Evolutionary conservation across 2,888 invertebrate genomes (phyloP).

Genomic region (Anthrax anthrax): DNA sequence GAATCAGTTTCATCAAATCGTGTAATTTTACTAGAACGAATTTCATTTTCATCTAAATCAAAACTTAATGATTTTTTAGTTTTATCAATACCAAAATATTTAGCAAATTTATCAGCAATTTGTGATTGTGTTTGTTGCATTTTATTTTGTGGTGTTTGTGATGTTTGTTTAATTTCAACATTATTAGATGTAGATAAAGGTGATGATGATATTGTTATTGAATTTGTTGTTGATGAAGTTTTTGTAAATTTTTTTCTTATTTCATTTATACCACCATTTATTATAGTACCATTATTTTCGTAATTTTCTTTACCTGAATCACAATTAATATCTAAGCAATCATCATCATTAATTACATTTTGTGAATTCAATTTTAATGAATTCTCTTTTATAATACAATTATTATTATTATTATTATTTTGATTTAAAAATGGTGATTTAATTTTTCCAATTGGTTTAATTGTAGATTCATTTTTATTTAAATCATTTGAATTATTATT

Average conservation of each 20-base stretch:
- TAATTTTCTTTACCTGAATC: conserved; percentile 32
- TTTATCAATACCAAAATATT: conserved; percentile 22
- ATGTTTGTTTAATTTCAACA: no score
- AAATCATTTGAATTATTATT: conserved; percentile 9
- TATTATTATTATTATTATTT: conserved; percentile 16
- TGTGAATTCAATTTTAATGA: conserved; percentile 13
- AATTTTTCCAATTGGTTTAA: conserved; percentile 29
- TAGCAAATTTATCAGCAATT: conserved; percentile 22
- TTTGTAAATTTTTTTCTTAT: conserved; percentile 2
- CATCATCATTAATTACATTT: conserved; percentile 1
- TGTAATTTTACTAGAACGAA: background rate
- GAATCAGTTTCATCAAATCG: background rate
- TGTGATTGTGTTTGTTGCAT: background rate
- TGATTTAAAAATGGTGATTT: conserved; percentile 31
- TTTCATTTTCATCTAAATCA: no score
- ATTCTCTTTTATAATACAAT: conserved; percentile 17
- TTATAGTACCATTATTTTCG: conserved; percentile 11
- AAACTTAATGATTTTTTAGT: background rate
- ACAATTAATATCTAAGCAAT: conserved; percentile 13
- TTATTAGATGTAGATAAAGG: background rate
- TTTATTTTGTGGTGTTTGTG: background rate
- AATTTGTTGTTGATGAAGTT: background rate
- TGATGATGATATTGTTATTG: background rate
- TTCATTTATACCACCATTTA: background rate
- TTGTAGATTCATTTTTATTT: background rate